phyloP scores from a whole-genome alignment of 1,140 invertebrate genomes.

The Cyphomyrmex costatus region DNA sequence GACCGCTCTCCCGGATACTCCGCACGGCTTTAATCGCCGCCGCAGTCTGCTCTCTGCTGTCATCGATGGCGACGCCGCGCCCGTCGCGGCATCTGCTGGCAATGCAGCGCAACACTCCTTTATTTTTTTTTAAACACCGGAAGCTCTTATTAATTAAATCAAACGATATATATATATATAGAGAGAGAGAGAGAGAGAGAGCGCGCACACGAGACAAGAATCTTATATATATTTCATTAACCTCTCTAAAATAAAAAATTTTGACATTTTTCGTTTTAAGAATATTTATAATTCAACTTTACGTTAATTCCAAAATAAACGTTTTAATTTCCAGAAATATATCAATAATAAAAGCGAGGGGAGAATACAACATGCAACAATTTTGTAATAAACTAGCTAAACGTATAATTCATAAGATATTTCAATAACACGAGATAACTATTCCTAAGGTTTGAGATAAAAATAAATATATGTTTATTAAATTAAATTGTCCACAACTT shows the following conservation, averaged over 20 bases:
- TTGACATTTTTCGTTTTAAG: not conserved
- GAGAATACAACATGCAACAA: not conserved
- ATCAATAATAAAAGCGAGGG: not conserved
- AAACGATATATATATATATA: too few species aligned
- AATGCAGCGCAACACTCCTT: not conserved
- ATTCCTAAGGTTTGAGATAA: not conserved
- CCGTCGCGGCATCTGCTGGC: constrained; percentile 54
- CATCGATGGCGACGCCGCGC: constrained; percentile 55
- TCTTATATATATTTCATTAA: not conserved
- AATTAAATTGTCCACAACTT: not conserved
- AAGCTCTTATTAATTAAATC: not conserved
- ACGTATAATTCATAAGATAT: not conserved
- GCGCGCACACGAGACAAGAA: not conserved
- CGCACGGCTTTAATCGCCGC: constrained; percentile 77
- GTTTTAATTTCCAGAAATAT: not conserved
- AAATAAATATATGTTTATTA: not conserved
- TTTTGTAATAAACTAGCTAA: not conserved
- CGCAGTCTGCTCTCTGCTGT: constrained; percentile 33
- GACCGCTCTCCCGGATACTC: constrained; percentile 79
- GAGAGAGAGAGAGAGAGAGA: not conserved
- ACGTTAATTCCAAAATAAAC: not conserved
- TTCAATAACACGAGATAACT: not conserved
- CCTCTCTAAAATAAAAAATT: not conserved
- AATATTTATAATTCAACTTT: not conserved
- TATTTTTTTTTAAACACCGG: not conserved